Percentiles rank a stretch among this genome's conserved stretches.
These are phyloP conservation scores for Tyrophagus putrescentiae DNA, from an alignment of 1,140 invertebrate species.

Conservation along the genomic window DNA sequence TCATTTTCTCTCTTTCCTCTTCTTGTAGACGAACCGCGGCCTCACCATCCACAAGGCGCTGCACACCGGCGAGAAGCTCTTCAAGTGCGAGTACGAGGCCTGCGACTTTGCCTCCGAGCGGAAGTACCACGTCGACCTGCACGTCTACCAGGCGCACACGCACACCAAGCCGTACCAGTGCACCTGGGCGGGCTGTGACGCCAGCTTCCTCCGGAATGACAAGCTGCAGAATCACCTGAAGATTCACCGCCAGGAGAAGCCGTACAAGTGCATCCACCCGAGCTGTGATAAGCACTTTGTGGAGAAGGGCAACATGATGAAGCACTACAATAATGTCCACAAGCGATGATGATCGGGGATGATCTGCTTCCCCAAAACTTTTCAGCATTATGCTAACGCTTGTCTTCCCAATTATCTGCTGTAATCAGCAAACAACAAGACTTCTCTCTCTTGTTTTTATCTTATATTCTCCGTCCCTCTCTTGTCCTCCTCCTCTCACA, in stretches of 20 bases:
- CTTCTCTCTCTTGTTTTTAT: no score
- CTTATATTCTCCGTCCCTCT: no score
- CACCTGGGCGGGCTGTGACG: slow-evolving; percentile 14
- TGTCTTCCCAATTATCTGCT: no score
- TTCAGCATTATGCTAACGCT: no score
- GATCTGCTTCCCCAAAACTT: no score
- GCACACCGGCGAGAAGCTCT: slow-evolving; percentile 17
- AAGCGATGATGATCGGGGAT: no score
- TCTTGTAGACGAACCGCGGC: slow-evolving; percentile 10
- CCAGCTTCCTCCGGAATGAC: slow-evolving; percentile 5
- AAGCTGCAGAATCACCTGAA: slow-evolving; percentile 18
- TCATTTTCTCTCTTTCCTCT: no score
- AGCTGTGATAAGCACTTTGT: slow-evolving; percentile 19
- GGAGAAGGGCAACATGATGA: slow-evolving; percentile 19
- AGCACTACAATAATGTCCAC: slow-evolving; percentile 20
- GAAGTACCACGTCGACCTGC: slow-evolving; percentile 14
- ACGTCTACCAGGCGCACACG: slow-evolving; percentile 8
- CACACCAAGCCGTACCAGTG: slow-evolving; percentile 9
- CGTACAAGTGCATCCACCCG: slow-evolving; percentile 48
- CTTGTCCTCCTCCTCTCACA: no score
- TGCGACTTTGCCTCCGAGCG: slow-evolving; percentile 14
- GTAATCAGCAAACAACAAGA: no score
- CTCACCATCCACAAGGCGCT: slow-evolving; percentile 14
- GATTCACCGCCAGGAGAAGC: slow-evolving; percentile 43
- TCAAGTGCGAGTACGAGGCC: slow-evolving; percentile 5